phyloP scores from a whole-genome alignment of 2,888 invertebrate species.

The Rutpela maculata region DNA sequence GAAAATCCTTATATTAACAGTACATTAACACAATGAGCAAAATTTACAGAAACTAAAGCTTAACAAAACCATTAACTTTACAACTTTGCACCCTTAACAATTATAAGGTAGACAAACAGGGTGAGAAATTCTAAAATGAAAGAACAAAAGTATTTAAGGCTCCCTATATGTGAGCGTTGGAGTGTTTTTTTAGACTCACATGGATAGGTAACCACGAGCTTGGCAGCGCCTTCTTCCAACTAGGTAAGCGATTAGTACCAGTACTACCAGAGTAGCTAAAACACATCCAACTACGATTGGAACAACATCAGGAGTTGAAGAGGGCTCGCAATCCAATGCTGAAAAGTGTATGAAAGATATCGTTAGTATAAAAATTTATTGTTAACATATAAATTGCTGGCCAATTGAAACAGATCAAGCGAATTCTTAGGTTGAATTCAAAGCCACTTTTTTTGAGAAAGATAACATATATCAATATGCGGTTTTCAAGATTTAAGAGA shows the following conservation, averaged over 20 bases:
- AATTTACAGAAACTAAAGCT: constrained; percentile 8
- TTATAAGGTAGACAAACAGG: constrained; percentile 14
- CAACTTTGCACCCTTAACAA: constrained; percentile 4
- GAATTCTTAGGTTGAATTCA: no score
- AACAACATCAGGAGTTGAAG: constrained; percentile 89
- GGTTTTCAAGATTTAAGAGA: no score
- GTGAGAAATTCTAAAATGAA: not conserved
- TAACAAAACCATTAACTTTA: constrained; percentile 1
- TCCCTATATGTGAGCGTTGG: constrained; percentile 59
- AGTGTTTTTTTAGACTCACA: constrained; percentile 77
- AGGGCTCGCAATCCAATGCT: constrained; percentile 85
- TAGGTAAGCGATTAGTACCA: constrained; percentile 94
- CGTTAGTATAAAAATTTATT: no score
- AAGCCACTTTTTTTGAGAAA: no score
- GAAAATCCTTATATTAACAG: constrained; percentile 6
- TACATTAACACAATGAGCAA: not conserved
- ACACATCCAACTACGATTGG: constrained; percentile 98
- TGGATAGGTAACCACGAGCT: constrained; percentile 91
- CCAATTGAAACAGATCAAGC: no score
- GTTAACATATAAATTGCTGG: no score
- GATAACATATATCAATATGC: no score
- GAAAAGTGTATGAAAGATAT: constrained; percentile 58
- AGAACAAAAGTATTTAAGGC: constrained; percentile 35
- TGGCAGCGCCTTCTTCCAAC: constrained; percentile 91
- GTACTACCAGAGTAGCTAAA: constrained; percentile 90